Conservation (phyloP, 2,797 vertebrate species). For the Centropyge bicolor region DNA sequence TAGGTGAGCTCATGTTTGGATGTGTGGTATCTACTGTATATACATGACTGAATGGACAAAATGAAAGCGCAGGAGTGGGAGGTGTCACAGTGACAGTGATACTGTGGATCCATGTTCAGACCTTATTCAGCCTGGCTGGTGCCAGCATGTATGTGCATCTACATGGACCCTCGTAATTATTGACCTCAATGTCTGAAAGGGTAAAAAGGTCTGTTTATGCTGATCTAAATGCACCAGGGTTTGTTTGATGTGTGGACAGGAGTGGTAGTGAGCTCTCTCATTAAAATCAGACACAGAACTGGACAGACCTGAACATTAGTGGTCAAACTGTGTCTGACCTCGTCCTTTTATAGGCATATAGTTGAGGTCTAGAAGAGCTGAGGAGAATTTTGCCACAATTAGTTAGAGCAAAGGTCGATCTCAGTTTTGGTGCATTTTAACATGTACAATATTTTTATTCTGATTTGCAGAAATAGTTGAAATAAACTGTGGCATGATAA, state of each 20-base stretch:
- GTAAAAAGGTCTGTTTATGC: background rate
- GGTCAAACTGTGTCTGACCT: background rate
- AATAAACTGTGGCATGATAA: background rate
- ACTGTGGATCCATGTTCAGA: background rate
- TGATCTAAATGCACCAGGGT: background rate
- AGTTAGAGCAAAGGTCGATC: background rate
- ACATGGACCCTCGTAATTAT: background rate
- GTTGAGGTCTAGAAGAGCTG: background rate
- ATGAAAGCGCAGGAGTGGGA: background rate
- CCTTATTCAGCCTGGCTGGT: background rate
- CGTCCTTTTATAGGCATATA: conserved; percentile 34
- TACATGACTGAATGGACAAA: background rate
- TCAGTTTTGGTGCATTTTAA: background rate
- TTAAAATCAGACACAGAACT: background rate
- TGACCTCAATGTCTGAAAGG: background rate
- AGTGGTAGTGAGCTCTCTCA: background rate
- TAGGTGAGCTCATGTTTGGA: background rate
- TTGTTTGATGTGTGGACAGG: background rate
- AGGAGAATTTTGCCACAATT: background rate
- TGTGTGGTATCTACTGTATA: background rate
- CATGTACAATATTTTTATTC: background rate
- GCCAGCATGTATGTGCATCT: background rate
- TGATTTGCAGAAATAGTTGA: background rate
- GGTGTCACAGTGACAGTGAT: background rate
- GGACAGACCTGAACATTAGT: background rate